Percentiles rank a stretch among this genome's conserved stretches.
These are phyloP conservation scores for Phalera bucephala DNA, from an alignment of 2,888 invertebrate species.

Conservation along the genomic window DNA sequence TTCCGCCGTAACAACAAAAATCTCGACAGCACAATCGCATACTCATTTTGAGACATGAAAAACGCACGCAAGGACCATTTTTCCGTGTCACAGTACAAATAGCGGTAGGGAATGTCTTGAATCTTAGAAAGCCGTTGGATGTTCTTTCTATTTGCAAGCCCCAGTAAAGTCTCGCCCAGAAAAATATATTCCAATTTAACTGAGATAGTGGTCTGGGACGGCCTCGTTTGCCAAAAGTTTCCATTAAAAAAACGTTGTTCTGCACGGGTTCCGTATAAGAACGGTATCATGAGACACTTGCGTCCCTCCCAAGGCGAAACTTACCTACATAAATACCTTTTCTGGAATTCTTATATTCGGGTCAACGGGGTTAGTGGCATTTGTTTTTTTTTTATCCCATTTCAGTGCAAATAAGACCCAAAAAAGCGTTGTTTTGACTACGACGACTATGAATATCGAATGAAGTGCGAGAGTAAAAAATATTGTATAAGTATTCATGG, in stretches of 20 bases:
- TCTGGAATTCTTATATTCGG: too few relatives aligned
- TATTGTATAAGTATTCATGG: background rate
- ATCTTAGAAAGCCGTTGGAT: constrained; percentile 51
- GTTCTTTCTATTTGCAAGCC: constrained; percentile 49
- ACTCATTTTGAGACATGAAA: constrained; percentile 49
- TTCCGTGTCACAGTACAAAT: constrained; percentile 66
- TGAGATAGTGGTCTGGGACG: too few relatives aligned
- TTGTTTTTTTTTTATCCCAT: constrained; percentile 9
- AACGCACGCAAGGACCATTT: constrained; percentile 59
- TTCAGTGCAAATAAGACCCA: background rate
- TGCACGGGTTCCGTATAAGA: too few relatives aligned
- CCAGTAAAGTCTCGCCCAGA: constrained; percentile 38
- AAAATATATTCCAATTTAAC: constrained; percentile 58
- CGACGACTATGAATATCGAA: constrained; percentile 4
- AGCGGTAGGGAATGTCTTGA: constrained; percentile 60
- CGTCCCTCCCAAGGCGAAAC: too few relatives aligned
- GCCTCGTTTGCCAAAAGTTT: constrained; percentile 43
- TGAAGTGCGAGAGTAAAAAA: background rate
- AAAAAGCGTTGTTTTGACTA: background rate
- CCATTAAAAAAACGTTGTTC: constrained; percentile 32
- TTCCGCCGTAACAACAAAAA: too few relatives aligned
- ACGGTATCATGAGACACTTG: too few relatives aligned
- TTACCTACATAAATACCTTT: too few relatives aligned
- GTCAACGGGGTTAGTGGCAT: too few relatives aligned
- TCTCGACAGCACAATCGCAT: too few relatives aligned